Evolutionary conservation across 2,888 invertebrate genomes (phyloP), one percentile per base, ranked within the genome.

Genomic region (Drosophila tanythrix): DNA sequence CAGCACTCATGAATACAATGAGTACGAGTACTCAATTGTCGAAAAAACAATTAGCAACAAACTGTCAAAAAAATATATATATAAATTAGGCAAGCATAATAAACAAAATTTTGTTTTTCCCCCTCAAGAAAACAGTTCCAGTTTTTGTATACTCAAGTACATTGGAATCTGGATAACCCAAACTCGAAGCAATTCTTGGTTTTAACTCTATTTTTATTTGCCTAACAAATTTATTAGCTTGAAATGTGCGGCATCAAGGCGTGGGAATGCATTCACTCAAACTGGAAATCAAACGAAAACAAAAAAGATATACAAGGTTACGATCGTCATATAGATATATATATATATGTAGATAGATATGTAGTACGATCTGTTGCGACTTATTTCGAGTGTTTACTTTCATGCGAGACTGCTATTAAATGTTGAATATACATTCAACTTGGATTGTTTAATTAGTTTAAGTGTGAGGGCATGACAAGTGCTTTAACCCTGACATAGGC

Each of bases 261-360:
- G 89, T 89, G 87, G 89, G 87, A 87, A 87, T 84, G 74, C 60
- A 56, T 75, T 71, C 73, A 81, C 66, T 79, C 52, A 61, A 72
- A 67, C 70, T 65, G 50, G 27, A 61, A 76, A 38, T 69, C 48
- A 69, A 65, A 61, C 72, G 58, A 59, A 69, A 57, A 50, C 48
- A 48, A 27, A 62, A 31, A 15, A 57, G 40, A 11, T 38, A 25
- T 21, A 29, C 79, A 79, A 76, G 79, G 76, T 79, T 79, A 62
- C 15, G 10, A 29, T 60, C 33, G 46, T 31, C 18, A 60, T 38
- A 75, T 48, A 38, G 15, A 35, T 53, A 8, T 33, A 21, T 21
- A 13, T 21, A 6, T 18, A 18, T 21, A 31, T 21, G 21, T 21
- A 46, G 13, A 21, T 21, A 13, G 3, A 46, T 46, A 25, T 25